A percentile compares a stretch with the other conserved stretches of the same genome.
Evolutionary conservation across 2,797 vertebrate genomes (phyloP).

Genomic region (Poeciliopsis presidionis): DNA sequence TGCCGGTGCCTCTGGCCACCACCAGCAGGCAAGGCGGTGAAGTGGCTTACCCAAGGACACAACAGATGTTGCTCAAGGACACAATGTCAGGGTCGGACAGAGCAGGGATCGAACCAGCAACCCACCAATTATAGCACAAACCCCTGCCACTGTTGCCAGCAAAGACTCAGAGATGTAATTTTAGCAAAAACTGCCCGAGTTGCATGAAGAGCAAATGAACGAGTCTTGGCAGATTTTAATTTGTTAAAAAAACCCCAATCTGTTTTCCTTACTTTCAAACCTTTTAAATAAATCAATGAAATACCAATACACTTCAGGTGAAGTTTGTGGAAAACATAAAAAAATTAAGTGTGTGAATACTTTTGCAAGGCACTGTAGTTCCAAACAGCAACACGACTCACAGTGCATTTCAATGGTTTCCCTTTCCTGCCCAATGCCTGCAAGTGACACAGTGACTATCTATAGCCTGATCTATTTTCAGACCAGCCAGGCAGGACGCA

Average conservation of each 20-base stretch:
- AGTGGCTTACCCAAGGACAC: no score
- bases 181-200: not conserved
- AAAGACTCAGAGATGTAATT: no score
- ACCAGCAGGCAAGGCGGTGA: no score
- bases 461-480: conserved; percentile 82
- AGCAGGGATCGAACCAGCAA: no score
- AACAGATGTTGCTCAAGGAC: no score
- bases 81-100: no score
- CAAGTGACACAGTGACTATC: conserved; percentile 72
- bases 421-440: conserved; percentile 60
- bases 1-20: no score
- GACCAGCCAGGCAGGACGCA: conserved; percentile 56
- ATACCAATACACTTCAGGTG: not conserved
- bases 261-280: not conserved
- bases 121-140: no score
- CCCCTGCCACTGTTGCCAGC: no score
- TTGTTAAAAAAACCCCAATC: not conserved
- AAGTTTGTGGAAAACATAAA: not conserved
- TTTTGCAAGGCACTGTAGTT: conserved; percentile 27
- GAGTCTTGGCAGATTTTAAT: not conserved
- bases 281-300: not conserved
- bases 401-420: conserved; percentile 65
- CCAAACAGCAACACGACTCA: conserved; percentile 35
- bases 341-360: not conserved
- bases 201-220: not conserved